A percentile compares a stretch with the other conserved stretches of the same genome.
phyloP scores from a whole-genome alignment of 37 sponge, comb jelly and placozoan species.

The Spongilla lacustris region DNA sequence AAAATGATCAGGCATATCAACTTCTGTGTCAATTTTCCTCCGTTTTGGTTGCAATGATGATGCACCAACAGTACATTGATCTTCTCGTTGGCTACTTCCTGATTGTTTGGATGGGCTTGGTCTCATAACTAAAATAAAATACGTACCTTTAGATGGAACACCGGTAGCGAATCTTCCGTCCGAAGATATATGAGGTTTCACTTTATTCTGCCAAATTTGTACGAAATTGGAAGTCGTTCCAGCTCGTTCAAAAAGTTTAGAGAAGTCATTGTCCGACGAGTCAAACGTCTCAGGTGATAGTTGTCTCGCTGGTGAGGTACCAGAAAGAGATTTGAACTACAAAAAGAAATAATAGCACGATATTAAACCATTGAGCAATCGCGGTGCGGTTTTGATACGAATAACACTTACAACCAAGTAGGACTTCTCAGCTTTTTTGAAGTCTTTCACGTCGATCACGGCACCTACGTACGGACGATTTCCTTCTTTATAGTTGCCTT shows the following conservation, averaged over 20 bases:
- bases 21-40: conserved; percentile 1
- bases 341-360: conserved; percentile 1
- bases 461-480: conserved; percentile 1
- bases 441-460: neutral
- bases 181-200: neutral
- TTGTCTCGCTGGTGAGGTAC: conserved; percentile 1
- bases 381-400: conserved; percentile 1
- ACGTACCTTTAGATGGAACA: neutral
- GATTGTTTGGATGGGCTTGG: conserved; percentile 1
- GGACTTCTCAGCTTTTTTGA: neutral
- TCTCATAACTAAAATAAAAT: conserved; percentile 1
- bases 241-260: conserved; percentile 1
- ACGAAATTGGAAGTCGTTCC: conserved; percentile 1
- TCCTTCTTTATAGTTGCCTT: neutral
- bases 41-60: conserved; percentile 1
- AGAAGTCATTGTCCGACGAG: conserved; percentile 1
- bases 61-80: neutral
- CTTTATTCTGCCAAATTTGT: conserved; percentile 1
- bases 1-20: neutral
- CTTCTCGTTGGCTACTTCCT: conserved; percentile 1
- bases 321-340: neutral
- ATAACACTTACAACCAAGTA: neutral
- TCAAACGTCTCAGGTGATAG: neutral
- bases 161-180: conserved; percentile 1
- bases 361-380: conserved; percentile 1